Percentiles rank a stretch among this genome's conserved stretches.
Conservation (phyloP, 2,797 vertebrate genomes). For the Capromys pilorides region DNA sequence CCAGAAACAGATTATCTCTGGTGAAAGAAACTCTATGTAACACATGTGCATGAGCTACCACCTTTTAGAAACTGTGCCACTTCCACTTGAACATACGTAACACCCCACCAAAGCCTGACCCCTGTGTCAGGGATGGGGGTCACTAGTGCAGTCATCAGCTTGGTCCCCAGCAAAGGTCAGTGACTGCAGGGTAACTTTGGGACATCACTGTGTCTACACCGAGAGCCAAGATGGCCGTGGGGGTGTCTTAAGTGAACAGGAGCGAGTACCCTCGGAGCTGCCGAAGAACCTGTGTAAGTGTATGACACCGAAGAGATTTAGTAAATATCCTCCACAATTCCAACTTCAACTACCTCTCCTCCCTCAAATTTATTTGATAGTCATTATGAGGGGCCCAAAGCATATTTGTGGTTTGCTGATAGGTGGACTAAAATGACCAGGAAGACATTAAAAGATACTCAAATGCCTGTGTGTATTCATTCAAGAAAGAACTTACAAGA, state of each 20-base stretch:
- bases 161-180: neutral
- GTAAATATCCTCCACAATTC: neutral
- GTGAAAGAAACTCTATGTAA: neutral
- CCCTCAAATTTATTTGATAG: neutral
- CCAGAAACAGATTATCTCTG: neutral
- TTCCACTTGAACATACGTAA: neutral
- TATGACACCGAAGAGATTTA: neutral
- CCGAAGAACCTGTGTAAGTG: no score
- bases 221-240: no score
- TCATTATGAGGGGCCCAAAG: neutral
- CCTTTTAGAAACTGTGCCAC: neutral
- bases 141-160: no score
- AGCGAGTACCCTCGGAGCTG: no score
- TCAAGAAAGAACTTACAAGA: neutral
- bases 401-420: neutral
- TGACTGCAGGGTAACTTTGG: no score
- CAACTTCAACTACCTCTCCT: neutral
- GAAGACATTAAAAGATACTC: neutral
- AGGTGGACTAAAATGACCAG: neutral
- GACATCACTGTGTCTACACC: no score
- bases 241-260: no score
- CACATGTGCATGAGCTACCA: accelerated
- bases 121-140: no score
- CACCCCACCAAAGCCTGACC: no score
- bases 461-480: neutral